Percentiles rank a stretch among this genome's conserved stretches.
These are phyloP conservation scores for Cyclina sinensis DNA, from an alignment of 1,140 invertebrate genomes.

Conservation along the genomic window DNA sequence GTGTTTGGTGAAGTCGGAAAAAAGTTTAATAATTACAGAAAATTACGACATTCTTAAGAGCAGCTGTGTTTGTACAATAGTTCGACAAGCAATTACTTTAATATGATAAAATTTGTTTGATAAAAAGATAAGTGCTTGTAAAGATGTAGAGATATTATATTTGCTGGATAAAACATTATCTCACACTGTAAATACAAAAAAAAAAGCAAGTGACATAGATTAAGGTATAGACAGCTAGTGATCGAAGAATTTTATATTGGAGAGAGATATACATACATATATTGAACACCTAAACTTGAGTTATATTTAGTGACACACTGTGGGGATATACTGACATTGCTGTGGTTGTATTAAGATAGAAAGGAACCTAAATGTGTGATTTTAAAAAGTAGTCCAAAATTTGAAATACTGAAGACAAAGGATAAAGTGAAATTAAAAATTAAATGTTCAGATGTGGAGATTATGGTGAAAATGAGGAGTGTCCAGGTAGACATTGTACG, in stretches of 20 bases:
- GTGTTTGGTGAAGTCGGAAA: conserved; percentile 17
- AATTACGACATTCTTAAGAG: conserved; percentile 5
- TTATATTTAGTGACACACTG: conserved; percentile 21
- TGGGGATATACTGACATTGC: neutral
- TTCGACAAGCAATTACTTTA: conserved; percentile 41
- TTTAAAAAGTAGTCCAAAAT: no score
- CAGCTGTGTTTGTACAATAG: conserved; percentile 33
- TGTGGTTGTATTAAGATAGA: neutral
- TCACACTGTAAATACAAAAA: conserved; percentile 10
- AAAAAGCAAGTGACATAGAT: conserved; percentile 29
- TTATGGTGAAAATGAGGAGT: conserved; percentile 57
- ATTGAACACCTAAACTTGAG: neutral
- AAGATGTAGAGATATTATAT: conserved; percentile 30
- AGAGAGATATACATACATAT: neutral
- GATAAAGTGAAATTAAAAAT: neutral
- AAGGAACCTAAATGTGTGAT: neutral
- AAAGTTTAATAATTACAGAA: conserved; percentile 37
- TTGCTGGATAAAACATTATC: conserved; percentile 40
- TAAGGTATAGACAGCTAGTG: neutral
- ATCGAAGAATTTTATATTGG: conserved; percentile 28
- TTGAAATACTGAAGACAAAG: neutral
- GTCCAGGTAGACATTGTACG: conserved; percentile 61
- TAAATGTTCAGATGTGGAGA: neutral
- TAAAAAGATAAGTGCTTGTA: conserved; percentile 25
- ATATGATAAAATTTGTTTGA: conserved; percentile 45